A percentile compares a stretch with the other conserved stretches of the same genome.
These are phyloP conservation scores for Bradypodion ventrale DNA, from an alignment of 2,797 vertebrate genomes.

Conservation along the genomic window DNA sequence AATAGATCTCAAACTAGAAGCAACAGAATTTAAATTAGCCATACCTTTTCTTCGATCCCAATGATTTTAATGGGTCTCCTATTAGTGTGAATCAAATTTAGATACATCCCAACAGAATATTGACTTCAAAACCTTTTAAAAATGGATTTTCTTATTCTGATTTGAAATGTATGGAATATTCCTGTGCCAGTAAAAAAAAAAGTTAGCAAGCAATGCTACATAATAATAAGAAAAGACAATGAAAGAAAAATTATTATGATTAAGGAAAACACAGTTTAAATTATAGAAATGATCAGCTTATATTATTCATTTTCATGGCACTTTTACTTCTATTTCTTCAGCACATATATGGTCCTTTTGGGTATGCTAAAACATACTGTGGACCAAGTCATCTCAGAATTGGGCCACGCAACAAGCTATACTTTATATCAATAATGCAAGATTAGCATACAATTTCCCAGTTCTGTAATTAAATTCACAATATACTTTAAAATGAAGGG, in stretches of 20 bases:
- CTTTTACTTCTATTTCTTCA: not conserved
- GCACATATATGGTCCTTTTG: not conserved
- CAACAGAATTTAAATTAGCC: not conserved
- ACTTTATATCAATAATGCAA: not conserved
- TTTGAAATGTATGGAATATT: not conserved
- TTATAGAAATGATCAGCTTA: not conserved
- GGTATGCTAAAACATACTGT: not conserved
- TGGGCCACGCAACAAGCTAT: not conserved
- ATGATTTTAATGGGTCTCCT: too few species aligned
- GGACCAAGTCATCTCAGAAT: not conserved
- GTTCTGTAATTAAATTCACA: not conserved
- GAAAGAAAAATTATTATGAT: not conserved
- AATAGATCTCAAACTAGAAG: not conserved
- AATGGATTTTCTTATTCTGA: not conserved
- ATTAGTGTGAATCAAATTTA: not conserved
- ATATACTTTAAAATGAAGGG: not conserved
- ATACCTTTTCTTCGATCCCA: not conserved
- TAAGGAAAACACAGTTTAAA: not conserved
- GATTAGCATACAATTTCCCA: not conserved
- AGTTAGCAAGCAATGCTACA: not conserved
- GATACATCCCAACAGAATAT: not conserved
- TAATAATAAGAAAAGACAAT: not conserved
- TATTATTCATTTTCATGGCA: not conserved
- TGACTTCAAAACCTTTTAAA: not conserved
- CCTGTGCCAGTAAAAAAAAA: not conserved